Evolutionary conservation across 2,797 vertebrate genomes (phyloP).

Genomic region (Argentina silus): DNA sequence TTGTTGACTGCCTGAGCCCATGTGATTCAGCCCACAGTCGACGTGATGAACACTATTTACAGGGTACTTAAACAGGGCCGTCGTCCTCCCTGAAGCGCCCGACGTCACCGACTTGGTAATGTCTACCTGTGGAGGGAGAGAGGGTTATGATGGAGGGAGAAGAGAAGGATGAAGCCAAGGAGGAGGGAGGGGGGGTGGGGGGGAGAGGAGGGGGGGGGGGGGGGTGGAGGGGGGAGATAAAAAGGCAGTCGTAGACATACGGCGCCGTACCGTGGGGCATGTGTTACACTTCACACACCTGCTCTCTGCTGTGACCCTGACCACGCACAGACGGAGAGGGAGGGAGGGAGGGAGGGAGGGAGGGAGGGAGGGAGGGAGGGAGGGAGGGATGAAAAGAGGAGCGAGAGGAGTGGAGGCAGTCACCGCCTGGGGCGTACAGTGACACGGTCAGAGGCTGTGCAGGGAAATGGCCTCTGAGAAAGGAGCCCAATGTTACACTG

Average conservation of each 20-base stretch:
- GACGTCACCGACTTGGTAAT: no score
- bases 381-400: constrained; percentile 29
- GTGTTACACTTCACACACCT: constrained; percentile 47
- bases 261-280: constrained; percentile 21
- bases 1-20: no score
- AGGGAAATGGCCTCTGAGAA: constrained; percentile 31
- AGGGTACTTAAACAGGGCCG: no score
- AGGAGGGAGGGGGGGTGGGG: not conserved
- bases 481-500: constrained; percentile 25
- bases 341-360: constrained; percentile 20
- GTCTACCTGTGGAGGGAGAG: no score
- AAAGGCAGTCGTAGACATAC: constrained; percentile 24
- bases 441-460: constrained; percentile 26
- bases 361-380: constrained; percentile 8
- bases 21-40: no score
- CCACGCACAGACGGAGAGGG: not conserved
- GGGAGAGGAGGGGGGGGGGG: not conserved
- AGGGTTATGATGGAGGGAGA: no score
- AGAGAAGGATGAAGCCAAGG: no score
- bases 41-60: no score
- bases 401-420: constrained; percentile 10
- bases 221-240: constrained; percentile 18
- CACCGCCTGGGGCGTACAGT: not conserved
- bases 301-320: constrained; percentile 29
- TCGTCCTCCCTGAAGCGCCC: no score